A percentile compares a stretch with the other conserved stretches of the same genome.
Conservation (phyloP, 2,113 vertebrate species). For the Ctenodactylus gundi region DNA sequence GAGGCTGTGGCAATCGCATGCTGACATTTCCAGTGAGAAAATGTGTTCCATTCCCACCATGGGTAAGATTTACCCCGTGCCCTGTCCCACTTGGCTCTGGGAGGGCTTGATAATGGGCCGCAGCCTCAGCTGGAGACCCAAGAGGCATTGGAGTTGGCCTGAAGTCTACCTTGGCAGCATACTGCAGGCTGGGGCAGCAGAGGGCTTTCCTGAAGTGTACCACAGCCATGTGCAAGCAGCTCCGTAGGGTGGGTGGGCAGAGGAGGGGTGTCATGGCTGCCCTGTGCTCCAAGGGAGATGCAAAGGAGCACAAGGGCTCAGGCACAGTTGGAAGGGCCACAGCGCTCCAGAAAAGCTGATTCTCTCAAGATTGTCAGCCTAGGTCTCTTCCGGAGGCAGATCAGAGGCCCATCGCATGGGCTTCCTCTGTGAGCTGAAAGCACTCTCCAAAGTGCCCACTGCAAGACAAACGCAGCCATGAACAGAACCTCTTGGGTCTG, state of each 20-base stretch:
- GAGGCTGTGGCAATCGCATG: neutral
- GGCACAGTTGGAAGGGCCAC: neutral
- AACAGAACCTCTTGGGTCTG: neutral
- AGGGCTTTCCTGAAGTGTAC: neutral
- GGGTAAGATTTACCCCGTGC: neutral
- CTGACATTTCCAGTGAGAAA: neutral
- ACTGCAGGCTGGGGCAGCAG: neutral
- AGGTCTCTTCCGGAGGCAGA: neutral
- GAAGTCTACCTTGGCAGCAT: neutral
- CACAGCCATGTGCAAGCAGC: neutral
- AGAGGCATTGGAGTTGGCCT: neutral
- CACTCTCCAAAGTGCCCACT: neutral
- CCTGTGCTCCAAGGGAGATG: neutral
- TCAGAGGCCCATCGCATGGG: neutral
- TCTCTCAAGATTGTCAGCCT: neutral
- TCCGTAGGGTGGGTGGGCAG: neutral
- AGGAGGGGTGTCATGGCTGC: neutral
- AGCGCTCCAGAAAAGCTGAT: conserved; percentile 44
- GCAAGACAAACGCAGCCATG: neutral
- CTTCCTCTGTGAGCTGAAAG: neutral
- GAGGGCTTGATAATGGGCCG: neutral
- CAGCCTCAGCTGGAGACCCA: neutral
- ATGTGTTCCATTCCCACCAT: neutral
- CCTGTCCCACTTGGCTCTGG: neutral
- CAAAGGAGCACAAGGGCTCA: neutral